A percentile compares a stretch with the other conserved stretches of the same genome.
Evolutionary conservation across 2,888 invertebrate species (phyloP).

Genomic region (Spisula solida): DNA sequence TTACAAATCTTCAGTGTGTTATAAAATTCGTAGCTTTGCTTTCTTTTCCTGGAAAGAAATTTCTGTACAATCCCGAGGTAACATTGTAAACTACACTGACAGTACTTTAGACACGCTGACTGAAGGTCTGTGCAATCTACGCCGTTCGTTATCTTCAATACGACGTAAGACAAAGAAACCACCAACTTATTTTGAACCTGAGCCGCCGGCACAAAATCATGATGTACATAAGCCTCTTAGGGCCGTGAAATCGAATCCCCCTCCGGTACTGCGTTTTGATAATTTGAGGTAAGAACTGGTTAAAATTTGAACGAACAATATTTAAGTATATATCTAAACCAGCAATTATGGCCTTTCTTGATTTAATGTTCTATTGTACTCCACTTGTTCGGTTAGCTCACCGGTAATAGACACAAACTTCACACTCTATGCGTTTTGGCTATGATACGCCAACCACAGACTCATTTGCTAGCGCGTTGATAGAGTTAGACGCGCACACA

Average conservation of each 20-base stretch:
- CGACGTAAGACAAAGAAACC: constrained; percentile 57
- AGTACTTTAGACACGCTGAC: constrained; percentile 55
- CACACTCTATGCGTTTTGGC: too few species aligned
- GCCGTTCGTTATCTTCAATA: constrained; percentile 65
- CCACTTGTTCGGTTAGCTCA: too few species aligned
- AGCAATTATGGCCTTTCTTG: too few species aligned
- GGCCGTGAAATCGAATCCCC: constrained; percentile 47
- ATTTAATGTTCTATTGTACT: too few species aligned
- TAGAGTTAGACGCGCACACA: too few species aligned
- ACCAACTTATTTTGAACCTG: neutral
- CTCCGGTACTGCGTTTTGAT: neutral
- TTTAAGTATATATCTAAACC: neutral
- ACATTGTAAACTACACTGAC: constrained; percentile 29
- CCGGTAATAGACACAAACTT: neutral
- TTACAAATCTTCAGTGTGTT: neutral
- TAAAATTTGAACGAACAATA: too few species aligned
- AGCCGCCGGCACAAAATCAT: neutral
- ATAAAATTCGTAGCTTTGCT: neutral
- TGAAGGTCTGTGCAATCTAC: constrained; percentile 54
- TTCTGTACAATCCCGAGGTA: neutral
- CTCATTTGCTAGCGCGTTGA: too few species aligned
- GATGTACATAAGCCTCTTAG: constrained; percentile 35
- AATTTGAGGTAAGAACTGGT: neutral
- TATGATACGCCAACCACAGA: too few species aligned
- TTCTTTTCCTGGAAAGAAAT: neutral